These are phyloP conservation scores for Kuschelorhynchus macadamiae DNA, from an alignment of 2,888 invertebrate genomes.

Conservation along the genomic window DNA sequence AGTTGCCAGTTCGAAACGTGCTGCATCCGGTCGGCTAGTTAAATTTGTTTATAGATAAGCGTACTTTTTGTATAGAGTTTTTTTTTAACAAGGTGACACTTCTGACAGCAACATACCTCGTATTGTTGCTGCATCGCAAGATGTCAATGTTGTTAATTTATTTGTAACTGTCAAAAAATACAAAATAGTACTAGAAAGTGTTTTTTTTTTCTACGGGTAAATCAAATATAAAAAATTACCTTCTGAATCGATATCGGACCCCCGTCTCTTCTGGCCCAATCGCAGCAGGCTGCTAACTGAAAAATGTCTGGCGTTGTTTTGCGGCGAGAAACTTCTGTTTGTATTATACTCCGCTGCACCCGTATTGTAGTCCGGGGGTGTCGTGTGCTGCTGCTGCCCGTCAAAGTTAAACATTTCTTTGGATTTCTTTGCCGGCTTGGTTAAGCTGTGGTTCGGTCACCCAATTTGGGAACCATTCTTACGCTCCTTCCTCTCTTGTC, in stretches of 20 bases:
- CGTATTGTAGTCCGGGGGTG: slow-evolving; percentile 18
- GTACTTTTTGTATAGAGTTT: too few species aligned
- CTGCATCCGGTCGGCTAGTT: too few species aligned
- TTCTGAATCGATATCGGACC: slow-evolving; percentile 62
- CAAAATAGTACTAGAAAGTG: too few species aligned
- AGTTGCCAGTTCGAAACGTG: too few species aligned
- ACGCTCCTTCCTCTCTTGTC: neutral
- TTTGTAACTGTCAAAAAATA: too few species aligned
- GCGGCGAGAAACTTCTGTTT: slow-evolving; percentile 31
- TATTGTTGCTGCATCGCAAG: too few species aligned
- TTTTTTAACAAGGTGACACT: too few species aligned
- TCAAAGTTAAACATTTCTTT: slow-evolving; percentile 47
- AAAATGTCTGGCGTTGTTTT: slow-evolving; percentile 64
- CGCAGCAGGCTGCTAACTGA: slow-evolving; percentile 66
- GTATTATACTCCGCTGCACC: slow-evolving; percentile 27
- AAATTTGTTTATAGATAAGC: too few species aligned
- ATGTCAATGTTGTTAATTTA: too few species aligned
- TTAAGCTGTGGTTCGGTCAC: slow-evolving; percentile 8
- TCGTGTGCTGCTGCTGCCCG: slow-evolving; percentile 24
- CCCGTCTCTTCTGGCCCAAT: slow-evolving; percentile 62
- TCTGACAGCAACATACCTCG: too few species aligned
- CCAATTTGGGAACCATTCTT: slow-evolving; percentile 23
- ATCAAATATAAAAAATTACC: slow-evolving; percentile 62
- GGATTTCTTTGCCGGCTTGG: slow-evolving; percentile 10
- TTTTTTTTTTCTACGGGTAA: too few species aligned